phyloP scores from a whole-genome alignment of 2,797 vertebrate genomes.

The Numenius phaeopus region DNA sequence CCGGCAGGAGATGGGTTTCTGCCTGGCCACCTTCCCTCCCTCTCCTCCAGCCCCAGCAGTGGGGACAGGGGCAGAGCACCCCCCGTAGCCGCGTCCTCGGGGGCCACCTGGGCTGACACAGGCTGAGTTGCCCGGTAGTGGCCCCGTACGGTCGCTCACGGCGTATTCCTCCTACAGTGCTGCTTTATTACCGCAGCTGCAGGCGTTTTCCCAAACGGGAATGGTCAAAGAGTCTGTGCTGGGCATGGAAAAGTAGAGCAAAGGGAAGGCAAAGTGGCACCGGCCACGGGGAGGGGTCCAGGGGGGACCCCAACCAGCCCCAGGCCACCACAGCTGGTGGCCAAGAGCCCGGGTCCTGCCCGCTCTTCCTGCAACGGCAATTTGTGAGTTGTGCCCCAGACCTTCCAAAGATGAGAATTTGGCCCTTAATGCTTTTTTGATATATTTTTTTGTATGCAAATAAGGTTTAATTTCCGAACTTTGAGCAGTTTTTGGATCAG shows the following conservation, averaged over 20 bases:
- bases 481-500: constrained; percentile 39
- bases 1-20: background rate
- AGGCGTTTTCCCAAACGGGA: fast-evolving
- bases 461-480: constrained; percentile 33
- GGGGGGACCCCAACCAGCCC: background rate
- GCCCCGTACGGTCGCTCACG: fast-evolving
- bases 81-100: background rate
- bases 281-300: fast-evolving
- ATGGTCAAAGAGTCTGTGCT: fast-evolving
- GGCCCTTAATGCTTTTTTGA: background rate
- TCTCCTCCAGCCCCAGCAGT: background rate
- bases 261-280: fast-evolving
- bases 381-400: background rate
- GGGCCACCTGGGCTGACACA: fast-evolving
- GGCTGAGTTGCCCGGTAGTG: fast-evolving
- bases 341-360: fast-evolving
- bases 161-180: fast-evolving
- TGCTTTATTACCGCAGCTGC: fast-evolving
- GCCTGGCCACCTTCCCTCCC: background rate
- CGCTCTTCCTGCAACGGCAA: fast-evolving
- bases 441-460: constrained; percentile 9
- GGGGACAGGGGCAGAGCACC: fast-evolving
- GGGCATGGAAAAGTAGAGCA: fast-evolving
- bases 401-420: background rate
- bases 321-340: no score